These are phyloP conservation scores for Limonius californicus DNA, from an alignment of 1,140 invertebrate species.

Conservation along the genomic window DNA sequence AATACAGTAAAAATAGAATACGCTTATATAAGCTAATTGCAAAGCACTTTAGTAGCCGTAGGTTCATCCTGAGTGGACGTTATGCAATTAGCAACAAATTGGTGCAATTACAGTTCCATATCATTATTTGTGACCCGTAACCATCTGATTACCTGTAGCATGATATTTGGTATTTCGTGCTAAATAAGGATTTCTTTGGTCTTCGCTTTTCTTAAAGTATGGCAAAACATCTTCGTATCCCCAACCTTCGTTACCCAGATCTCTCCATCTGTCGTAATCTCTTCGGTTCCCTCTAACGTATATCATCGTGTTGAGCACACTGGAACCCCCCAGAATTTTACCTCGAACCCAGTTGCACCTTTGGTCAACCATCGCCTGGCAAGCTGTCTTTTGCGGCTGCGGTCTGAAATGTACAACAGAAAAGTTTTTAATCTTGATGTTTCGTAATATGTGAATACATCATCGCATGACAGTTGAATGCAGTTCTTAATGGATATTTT, in stretches of 20 bases:
- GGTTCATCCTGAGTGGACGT: too few species aligned
- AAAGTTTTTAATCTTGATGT: too few species aligned
- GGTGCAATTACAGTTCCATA: too few species aligned
- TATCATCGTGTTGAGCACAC: conserved; percentile 84
- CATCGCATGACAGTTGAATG: not conserved
- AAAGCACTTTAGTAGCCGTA: too few species aligned
- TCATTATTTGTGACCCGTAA: too few species aligned
- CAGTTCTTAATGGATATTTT: not conserved
- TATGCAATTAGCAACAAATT: too few species aligned
- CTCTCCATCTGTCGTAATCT: conserved; percentile 87
- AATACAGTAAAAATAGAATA: too few species aligned
- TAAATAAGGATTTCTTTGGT: conserved; percentile 78
- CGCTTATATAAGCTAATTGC: too few species aligned
- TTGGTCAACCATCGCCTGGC: conserved; percentile 76
- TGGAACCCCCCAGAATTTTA: conserved; percentile 83
- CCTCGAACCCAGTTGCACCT: conserved; percentile 71
- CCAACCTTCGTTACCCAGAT: conserved; percentile 85
- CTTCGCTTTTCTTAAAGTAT: conserved; percentile 85
- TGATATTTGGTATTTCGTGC: conserved; percentile 69
- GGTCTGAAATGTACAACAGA: conserved; percentile 59
- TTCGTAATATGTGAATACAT: too few species aligned
- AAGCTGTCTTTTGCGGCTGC: conserved; percentile 78
- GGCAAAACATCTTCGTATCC: conserved; percentile 80
- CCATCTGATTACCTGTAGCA: conserved; percentile 59
- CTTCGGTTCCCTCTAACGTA: conserved; percentile 86